These are phyloP conservation scores for Cheilosia impressa DNA, from an alignment of 2,888 invertebrate species.

Conservation along the genomic window DNA sequence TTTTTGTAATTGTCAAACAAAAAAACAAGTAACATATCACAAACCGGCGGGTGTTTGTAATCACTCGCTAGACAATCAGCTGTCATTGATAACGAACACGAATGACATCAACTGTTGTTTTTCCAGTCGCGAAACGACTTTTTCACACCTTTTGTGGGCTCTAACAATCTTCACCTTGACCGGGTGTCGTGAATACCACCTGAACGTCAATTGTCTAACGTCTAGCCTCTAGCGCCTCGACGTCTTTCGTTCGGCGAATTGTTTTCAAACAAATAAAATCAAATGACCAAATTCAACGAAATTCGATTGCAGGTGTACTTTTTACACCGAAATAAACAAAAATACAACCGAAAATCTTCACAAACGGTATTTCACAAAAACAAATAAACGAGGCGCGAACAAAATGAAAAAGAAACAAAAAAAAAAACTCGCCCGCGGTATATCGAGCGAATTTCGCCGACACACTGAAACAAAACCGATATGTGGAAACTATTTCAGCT, in stretches of 20 bases:
- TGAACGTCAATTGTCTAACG: constrained; percentile 15
- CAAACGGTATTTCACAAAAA: constrained; percentile 2
- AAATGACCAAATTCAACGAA: constrained; percentile 2
- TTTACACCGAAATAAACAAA: constrained; percentile 6
- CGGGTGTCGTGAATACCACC: constrained; percentile 21
- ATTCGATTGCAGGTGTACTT: constrained; percentile 37
- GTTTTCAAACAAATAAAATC: constrained; percentile 10
- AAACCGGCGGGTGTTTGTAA: constrained; percentile 10
- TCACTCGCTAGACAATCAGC: constrained; percentile 19
- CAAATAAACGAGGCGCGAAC: constrained; percentile 5
- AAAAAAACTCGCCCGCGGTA: constrained; percentile 43
- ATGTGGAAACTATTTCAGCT: constrained; percentile 73
- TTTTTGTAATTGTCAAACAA: too few relatives aligned
- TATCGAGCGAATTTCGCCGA: constrained; percentile 67
- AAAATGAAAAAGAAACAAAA: constrained; percentile 1
- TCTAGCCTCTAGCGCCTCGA: constrained; percentile 39
- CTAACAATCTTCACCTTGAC: constrained; percentile 60
- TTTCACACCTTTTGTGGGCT: not conserved
- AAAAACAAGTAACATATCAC: constrained; percentile 4
- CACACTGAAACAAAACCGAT: constrained; percentile 62
- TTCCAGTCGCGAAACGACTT: constrained; percentile 34
- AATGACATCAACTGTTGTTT: constrained; percentile 31
- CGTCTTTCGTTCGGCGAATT: constrained; percentile 17
- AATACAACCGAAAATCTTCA: not conserved
- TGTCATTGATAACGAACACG: constrained; percentile 30